These are phyloP conservation scores for Zeus faber DNA, from an alignment of 2,113 vertebrate genomes.

Conservation along the genomic window DNA sequence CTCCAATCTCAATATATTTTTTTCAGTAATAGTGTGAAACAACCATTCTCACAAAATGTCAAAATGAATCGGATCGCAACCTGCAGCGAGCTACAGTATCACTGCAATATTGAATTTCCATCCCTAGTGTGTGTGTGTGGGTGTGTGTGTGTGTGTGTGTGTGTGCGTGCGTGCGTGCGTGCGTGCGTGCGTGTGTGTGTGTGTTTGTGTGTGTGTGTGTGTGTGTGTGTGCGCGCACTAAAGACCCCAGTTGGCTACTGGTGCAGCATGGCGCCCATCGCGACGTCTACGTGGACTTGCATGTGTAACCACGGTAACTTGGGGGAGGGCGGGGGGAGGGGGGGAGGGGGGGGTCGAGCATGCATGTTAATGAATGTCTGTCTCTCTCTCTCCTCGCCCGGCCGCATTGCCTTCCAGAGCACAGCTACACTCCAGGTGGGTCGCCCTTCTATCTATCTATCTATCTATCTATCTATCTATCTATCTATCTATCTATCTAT, in stretches of 20 bases:
- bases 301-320: constrained; percentile 67
- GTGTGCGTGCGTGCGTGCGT: constrained; percentile 29
- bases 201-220: constrained; percentile 10
- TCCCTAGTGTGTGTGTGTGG: neutral
- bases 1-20: too few relatives aligned
- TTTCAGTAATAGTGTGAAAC: too few relatives aligned
- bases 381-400: constrained; percentile 97
- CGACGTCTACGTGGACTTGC: constrained; percentile 60
- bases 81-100: too few relatives aligned
- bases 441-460: constrained; percentile 53
- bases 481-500: neutral
- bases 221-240: neutral
- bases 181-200: constrained; percentile 1
- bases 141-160: neutral
- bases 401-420: constrained; percentile 90
- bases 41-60: too few relatives aligned
- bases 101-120: neutral
- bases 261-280: constrained; percentile 60
- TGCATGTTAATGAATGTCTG: constrained; percentile 99
- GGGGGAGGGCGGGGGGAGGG: constrained; percentile 65
- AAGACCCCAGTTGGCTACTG: constrained; percentile 44
- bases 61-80: too few relatives aligned
- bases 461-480: constrained; percentile 14
- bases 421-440: constrained; percentile 99
- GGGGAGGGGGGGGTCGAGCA: constrained; percentile 82